Conservation (phyloP, 2,888 invertebrate genomes). For the Bruchidius siliquastri region DNA sequence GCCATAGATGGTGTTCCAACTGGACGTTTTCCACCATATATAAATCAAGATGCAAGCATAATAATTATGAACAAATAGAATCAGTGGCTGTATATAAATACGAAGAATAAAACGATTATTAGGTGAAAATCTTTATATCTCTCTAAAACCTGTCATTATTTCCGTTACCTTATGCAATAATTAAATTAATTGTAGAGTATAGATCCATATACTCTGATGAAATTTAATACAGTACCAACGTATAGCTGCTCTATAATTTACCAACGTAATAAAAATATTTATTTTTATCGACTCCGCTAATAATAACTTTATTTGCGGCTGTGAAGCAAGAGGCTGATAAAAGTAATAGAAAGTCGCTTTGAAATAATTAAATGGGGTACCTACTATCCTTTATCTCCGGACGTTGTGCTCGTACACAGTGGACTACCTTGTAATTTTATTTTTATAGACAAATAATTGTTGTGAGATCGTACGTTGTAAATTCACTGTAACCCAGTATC, state of each 20-base stretch:
- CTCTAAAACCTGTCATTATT: background rate
- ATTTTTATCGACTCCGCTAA: background rate
- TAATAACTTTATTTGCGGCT: background rate
- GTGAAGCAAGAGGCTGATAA: background rate
- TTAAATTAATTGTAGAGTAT: background rate
- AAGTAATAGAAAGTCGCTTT: background rate
- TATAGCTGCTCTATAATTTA: background rate
- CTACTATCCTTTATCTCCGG: background rate
- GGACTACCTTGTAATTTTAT: background rate
- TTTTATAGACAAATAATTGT: background rate
- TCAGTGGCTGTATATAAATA: no score
- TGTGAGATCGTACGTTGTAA: background rate
- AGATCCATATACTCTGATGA: background rate
- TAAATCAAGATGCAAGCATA: no score
- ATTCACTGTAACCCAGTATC: background rate
- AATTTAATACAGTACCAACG: background rate
- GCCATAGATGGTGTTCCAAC: no score
- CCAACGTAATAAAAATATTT: background rate
- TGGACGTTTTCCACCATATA: no score
- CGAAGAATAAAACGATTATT: background rate
- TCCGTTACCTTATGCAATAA: background rate
- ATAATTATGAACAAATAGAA: no score
- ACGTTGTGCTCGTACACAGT: background rate
- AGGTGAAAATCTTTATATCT: background rate
- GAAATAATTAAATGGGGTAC: background rate